phyloP scores from a whole-genome alignment of 1,140 invertebrate species.

The Drosophila prosaltans region DNA sequence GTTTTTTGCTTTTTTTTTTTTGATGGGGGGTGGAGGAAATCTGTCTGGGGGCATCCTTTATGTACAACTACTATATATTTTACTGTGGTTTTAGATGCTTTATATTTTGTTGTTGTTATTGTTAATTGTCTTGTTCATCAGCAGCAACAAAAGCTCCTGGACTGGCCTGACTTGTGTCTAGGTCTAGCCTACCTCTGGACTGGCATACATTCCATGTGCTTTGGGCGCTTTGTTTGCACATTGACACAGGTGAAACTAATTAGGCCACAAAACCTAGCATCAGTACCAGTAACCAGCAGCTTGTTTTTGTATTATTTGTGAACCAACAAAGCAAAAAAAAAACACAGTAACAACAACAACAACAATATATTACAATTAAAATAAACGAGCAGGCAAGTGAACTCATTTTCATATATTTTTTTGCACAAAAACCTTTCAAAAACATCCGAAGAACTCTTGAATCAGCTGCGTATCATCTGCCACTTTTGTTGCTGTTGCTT shows the following conservation, averaged over 20 bases:
- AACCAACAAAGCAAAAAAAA: slow-evolving; percentile 66
- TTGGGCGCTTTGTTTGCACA: slow-evolving; percentile 71
- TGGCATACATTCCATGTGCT: slow-evolving; percentile 50
- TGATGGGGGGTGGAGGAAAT: background rate
- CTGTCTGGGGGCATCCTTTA: slow-evolving; percentile 20
- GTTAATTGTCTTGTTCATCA: slow-evolving; percentile 21
- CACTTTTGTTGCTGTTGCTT: slow-evolving; percentile 38
- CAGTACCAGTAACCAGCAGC: slow-evolving; percentile 44
- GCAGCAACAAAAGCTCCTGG: slow-evolving; percentile 45
- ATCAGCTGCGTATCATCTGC: slow-evolving; percentile 33
- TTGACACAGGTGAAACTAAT: slow-evolving; percentile 82
- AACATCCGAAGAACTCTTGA: slow-evolving; percentile 28
- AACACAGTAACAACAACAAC: slow-evolving; percentile 22
- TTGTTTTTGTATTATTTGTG: slow-evolving; percentile 81
- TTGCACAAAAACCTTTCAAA: slow-evolving; percentile 52
- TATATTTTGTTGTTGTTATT: slow-evolving; percentile 23
- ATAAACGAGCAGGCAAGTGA: slow-evolving; percentile 64
- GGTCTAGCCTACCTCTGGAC: background rate
- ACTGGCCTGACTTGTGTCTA: background rate
- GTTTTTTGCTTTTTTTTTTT: background rate
- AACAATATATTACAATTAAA: slow-evolving; percentile 69
- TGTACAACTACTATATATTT: slow-evolving; percentile 4
- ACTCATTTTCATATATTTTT: slow-evolving; percentile 61
- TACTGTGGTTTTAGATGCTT: background rate
- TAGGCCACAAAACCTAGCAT: slow-evolving; percentile 72